These are phyloP conservation scores for Maniola hyperantus DNA, from an alignment of 2,888 invertebrate genomes.

Conservation along the genomic window DNA sequence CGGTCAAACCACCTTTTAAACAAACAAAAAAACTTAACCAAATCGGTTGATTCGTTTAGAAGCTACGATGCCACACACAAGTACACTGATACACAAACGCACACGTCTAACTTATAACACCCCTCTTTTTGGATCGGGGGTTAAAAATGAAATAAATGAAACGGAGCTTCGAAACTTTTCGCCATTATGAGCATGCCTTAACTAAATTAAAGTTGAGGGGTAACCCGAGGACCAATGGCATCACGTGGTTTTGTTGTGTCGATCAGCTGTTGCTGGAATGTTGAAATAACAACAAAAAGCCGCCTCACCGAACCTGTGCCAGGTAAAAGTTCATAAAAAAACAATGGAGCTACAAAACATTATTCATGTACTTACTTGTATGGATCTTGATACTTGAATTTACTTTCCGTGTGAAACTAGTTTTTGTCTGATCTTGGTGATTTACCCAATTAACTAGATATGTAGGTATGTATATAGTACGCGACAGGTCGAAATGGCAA, in stretches of 20 bases:
- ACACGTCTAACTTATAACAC: too few relatives aligned
- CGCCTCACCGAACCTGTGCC: slow-evolving; percentile 46
- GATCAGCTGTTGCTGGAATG: slow-evolving; percentile 75
- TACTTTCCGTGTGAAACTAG: neutral
- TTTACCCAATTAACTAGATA: too few relatives aligned
- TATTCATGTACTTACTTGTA: slow-evolving; percentile 1
- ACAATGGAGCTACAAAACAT: slow-evolving; percentile 13
- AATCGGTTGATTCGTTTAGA: too few relatives aligned
- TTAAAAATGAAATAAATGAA: too few relatives aligned
- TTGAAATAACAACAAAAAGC: slow-evolving; percentile 69
- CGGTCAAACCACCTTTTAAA: too few relatives aligned
- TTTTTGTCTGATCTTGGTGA: neutral
- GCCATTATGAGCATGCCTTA: neutral
- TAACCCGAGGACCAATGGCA: slow-evolving; percentile 52
- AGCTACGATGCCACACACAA: too few relatives aligned
- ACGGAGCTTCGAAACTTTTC: neutral
- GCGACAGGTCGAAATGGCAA: too few relatives aligned
- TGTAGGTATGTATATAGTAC: too few relatives aligned
- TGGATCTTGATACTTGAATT: neutral
- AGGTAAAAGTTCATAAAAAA: slow-evolving; percentile 57
- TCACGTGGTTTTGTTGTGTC: slow-evolving; percentile 59
- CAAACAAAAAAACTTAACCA: too few relatives aligned
- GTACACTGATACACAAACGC: too few relatives aligned
- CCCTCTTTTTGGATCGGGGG: too few relatives aligned
- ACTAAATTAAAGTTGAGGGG: slow-evolving; percentile 42